A percentile compares a stretch with the other conserved stretches of the same genome.
Conservation (phyloP, 2,113 vertebrate genomes). For the Mirounga angustirostris region DNA sequence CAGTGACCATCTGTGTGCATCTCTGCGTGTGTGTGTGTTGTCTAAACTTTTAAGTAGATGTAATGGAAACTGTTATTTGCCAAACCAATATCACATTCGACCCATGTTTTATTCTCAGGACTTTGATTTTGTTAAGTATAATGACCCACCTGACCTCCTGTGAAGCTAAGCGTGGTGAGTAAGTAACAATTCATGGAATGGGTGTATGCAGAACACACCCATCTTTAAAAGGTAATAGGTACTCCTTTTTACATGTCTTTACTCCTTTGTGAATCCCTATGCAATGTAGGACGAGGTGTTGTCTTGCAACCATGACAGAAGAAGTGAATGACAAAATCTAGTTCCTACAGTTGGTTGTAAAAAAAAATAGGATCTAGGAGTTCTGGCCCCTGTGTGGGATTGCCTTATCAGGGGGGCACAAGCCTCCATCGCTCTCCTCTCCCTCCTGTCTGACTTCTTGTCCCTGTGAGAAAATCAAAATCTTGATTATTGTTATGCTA, state of each 20-base stretch:
- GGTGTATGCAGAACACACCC: not conserved
- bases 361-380: not conserved
- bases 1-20: not conserved
- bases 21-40: not conserved
- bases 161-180: not conserved
- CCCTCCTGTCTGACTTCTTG: not conserved
- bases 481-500: not conserved
- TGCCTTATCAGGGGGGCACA: not conserved
- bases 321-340: not conserved
- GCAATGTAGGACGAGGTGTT: not conserved
- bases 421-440: not conserved
- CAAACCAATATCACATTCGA: not conserved
- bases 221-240: not conserved
- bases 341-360: not conserved
- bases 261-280: not conserved
- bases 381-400: fast-evolving
- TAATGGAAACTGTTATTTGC: not conserved
- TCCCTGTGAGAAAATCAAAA: not conserved
- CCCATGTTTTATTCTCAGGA: not conserved
- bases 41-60: not conserved
- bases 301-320: not conserved
- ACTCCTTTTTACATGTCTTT: fast-evolving
- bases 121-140: not conserved
- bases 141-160: no score
- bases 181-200: not conserved